Base-by-base conservation (phyloP, 2,888 invertebrate species). In the Bombylius major region DNA sequence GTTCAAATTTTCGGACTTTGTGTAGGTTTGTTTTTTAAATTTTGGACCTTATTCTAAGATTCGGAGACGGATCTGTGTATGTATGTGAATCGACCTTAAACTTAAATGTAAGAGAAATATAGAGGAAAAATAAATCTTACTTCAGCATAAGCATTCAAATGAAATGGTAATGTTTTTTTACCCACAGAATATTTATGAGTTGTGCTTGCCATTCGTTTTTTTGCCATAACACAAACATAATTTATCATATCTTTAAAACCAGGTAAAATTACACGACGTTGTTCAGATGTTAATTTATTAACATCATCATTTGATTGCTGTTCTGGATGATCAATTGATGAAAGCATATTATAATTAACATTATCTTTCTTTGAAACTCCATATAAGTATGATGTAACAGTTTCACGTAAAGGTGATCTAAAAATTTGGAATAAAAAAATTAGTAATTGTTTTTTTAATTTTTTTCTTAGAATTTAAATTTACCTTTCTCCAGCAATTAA, bases 401-500 rank as follows among this genome's bases (percentile, higher is more conserved):
- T 66, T 59, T 75, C 75, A 4, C 68, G 66, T 34, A 75, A 58
- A 0, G 72, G 71, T 57, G 73, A 70, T 1, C 72, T 72, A 48
- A 36, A 48, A 33, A 8, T 44, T 12, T 9, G 31, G 47, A 45
- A 48, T 33, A 51, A 49, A 32, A 12, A 47, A 13, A 9, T 50
- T 39, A 47, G 13, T 14, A n/a, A 47, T 42, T 31, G 53, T 23
- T 7, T 31, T 49, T 12, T 11, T 31, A 31, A 23, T 32, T 45
- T 5, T 23, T 1, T 23, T 23, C 2, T 23, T 23, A 23, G 23
- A 23, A 36, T 23, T 23, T 4, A 39, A 31, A 54, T 78, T 70
- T 71, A 89, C 89, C 78, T 80, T 69, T 94, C 93, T 49, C 91
- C 92, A 62, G 86, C 86, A 42, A 91, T 90, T 55, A 91, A 71